Percentiles rank a stretch among this genome's conserved stretches.
Conservation (phyloP, 1,140 invertebrate species). For the Dysdera silvatica region DNA sequence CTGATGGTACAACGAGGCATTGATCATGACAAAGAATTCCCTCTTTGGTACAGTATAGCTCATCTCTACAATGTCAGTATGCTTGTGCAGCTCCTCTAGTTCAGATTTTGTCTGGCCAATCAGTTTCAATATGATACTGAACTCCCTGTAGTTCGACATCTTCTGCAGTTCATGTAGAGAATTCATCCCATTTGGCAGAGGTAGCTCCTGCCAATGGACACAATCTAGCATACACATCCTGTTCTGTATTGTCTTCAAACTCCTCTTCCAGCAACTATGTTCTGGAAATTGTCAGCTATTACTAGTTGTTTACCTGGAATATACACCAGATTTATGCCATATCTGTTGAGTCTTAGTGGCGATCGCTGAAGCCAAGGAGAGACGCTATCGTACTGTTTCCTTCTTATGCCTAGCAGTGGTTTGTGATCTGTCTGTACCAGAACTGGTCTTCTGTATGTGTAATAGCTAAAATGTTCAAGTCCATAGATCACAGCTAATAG, state of each 20-base stretch:
- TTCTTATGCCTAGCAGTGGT: slow-evolving; percentile 16
- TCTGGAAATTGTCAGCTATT: slow-evolving; percentile 10
- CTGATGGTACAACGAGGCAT: neutral
- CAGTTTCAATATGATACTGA: neutral
- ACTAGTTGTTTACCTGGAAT: slow-evolving; percentile 17
- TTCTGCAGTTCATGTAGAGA: neutral
- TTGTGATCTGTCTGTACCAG: slow-evolving; percentile 29
- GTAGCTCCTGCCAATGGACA: neutral
- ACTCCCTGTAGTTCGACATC: neutral
- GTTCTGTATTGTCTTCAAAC: too few relatives aligned
- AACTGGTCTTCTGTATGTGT: slow-evolving; percentile 27
- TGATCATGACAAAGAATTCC: slow-evolving; percentile 4
- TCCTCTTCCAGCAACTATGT: neutral
- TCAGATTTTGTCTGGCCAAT: neutral
- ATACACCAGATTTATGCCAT: slow-evolving; percentile 1
- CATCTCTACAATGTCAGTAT: slow-evolving; percentile 4
- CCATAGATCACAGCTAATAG: slow-evolving; percentile 26
- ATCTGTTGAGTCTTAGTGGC: slow-evolving; percentile 20
- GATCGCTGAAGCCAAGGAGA: slow-evolving; percentile 22
- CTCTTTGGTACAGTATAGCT: neutral
- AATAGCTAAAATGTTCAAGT: slow-evolving; percentile 33
- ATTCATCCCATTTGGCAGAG: neutral
- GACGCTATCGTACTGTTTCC: neutral
- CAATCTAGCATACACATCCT: neutral
- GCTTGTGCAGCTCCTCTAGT: neutral